Evolutionary conservation across 2,888 invertebrate species (phyloP).

Genomic region (Chrysomela aeneicollis): DNA sequence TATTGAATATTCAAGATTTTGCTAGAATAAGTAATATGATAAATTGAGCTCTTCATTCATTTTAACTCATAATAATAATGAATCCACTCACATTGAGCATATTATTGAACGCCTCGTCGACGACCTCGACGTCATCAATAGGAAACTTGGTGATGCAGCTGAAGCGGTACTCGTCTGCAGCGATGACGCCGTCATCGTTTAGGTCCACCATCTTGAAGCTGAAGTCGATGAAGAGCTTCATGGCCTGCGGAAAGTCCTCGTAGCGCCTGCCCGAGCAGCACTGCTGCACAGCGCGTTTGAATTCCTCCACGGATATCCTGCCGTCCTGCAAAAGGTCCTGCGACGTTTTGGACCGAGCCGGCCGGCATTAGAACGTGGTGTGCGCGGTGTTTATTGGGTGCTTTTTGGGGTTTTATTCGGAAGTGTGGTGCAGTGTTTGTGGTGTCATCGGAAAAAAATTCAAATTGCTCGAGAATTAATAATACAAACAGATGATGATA

Average conservation of each 20-base stretch:
- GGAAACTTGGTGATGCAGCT: conserved; percentile 84
- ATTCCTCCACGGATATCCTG: conserved; percentile 81
- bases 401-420: too few relatives aligned
- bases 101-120: conserved; percentile 80
- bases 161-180: conserved; percentile 81
- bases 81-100: conserved; percentile 75
- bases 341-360: conserved; percentile 2
- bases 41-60: too few relatives aligned
- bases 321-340: conserved; percentile 74
- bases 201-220: conserved; percentile 84
- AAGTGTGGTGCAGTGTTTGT: too few relatives aligned
- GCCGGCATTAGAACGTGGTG: not conserved
- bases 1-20: too few relatives aligned
- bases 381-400: not conserved
- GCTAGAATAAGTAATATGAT: too few relatives aligned
- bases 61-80: too few relatives aligned
- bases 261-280: conserved; percentile 81
- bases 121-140: conserved; percentile 75
- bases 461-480: too few relatives aligned
- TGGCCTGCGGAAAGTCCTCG: conserved; percentile 83
- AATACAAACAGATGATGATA: too few relatives aligned
- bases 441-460: too few relatives aligned
- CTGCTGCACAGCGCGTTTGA: conserved; percentile 81
- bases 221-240: conserved; percentile 86
- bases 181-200: conserved; percentile 81